Conservation (phyloP, 2,113 vertebrate species). For the Rhabdomys dilectus region DNA sequence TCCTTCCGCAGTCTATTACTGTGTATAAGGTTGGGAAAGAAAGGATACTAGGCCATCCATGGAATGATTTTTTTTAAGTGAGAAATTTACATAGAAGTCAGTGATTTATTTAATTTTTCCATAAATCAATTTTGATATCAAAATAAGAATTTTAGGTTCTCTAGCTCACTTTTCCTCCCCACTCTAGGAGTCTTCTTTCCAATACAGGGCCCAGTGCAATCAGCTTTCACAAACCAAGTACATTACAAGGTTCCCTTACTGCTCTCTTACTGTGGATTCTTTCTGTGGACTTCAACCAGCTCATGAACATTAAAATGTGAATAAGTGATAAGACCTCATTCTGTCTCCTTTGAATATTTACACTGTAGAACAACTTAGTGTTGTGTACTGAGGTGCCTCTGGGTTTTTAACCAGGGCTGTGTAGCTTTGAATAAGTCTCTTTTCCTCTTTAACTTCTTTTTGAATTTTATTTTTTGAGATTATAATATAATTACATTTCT, state of each 20-base stretch:
- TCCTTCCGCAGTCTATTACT: background rate
- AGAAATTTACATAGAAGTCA: slow-evolving; percentile 2
- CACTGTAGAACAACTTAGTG: accelerated
- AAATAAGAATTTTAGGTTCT: background rate
- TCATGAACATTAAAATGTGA: background rate
- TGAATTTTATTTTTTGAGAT: background rate
- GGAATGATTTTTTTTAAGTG: background rate
- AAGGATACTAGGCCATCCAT: background rate
- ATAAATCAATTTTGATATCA: background rate
- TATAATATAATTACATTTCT: background rate
- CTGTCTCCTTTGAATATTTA: background rate
- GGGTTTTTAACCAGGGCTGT: background rate
- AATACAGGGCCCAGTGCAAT: background rate
- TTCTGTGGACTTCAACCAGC: background rate
- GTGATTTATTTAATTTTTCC: background rate
- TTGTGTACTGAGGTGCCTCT: background rate
- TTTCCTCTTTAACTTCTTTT: background rate
- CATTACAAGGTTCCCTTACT: background rate
- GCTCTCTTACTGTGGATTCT: background rate
- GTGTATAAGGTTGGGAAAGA: background rate
- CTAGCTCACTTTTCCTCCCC: background rate
- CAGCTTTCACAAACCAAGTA: background rate
- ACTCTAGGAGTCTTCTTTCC: background rate
- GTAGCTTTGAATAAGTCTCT: background rate
- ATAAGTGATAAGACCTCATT: background rate